Evolutionary conservation across 2,888 invertebrate species (phyloP), one percentile per base, ranked within the genome.

Genomic region (Archips xylosteana): DNA sequence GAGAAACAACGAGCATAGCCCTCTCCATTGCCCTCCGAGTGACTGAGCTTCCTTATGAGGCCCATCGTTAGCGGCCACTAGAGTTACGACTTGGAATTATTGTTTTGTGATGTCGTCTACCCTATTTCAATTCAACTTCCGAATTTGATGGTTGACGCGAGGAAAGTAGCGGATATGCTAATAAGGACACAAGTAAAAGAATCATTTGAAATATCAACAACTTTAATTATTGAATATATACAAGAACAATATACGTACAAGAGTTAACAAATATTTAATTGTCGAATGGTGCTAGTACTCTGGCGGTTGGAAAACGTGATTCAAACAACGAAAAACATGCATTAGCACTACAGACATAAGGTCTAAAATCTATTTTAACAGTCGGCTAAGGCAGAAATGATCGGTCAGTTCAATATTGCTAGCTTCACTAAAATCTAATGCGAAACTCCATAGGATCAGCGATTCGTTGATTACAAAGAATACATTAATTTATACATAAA

Each of bases 191-290:
- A 57, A 83, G 81, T 80, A 77, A 87, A 88, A 87, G 78, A 82
- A 61, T 75, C 66, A 62, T 79, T 79, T 77, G 89, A 92, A 93
- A 93, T 94, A 93, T 93, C 94, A 94, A 94, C 94, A 94, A 93
- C 90, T 93, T 92, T 93, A 92, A 89, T 94, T 87, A 91, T 92
- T 89, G 89, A 89, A 91, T 93, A 93, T 93, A 93, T 92, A 94
- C 93, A 93, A 88, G 92, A 92, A 92, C 90, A 92, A 90, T 83
- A 87, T 89, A 89, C 85, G 88, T 87, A 89, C 87, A 87, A 84
- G 85, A 86, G 87, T 87, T 86, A 91, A 92, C 89, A 91, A 88
- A 83, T 80, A 81, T 78, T 80, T 77, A 77, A 71, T 71, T 60
- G 72, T 81, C 81, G 80, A 78, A 75, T 81, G 78, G 78, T 79